Evolutionary conservation across 1,140 invertebrate species (phyloP), one percentile per base, ranked within the genome.

Genomic region (Achroia grisella): DNA sequence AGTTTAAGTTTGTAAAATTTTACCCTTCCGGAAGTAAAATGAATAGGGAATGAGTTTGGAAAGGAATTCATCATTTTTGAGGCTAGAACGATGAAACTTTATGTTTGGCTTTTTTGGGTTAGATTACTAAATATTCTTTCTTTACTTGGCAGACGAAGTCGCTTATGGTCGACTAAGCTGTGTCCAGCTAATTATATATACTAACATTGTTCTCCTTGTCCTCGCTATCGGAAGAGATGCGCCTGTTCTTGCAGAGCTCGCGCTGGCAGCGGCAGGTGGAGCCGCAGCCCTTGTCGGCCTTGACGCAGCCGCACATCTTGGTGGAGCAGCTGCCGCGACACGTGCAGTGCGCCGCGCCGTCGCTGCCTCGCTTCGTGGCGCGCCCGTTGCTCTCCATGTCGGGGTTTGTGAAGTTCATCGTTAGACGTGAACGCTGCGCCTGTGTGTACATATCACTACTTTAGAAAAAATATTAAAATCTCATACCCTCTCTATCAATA

Each of bases 291-390:
- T 45, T 42, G 1, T 56, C 66, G 12, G 83, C 62, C 65, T 90
- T 91, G 1, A 85, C 70, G 53, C 91, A 92, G 8, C 86, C 80
- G 69, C 91, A 92, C 11, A 88, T 50, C 44, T 87, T 87, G 13
- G 82, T 87, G 45, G 74, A 65, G 62, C 91, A 92, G 39, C 81
- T 82, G 2, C 87, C 88, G 67, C 90, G 90, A 54, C 91, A 92
- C 6, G 67, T 60, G 62, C 91, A 92, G 58, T 86, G 87, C n/a
- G 87, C 53, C 0, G 82, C 54, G 10, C 87, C 89, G 41, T 88
- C 87, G 12, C 77, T 87, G 23, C 75, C 70, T 11, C 89, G 82
- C 72, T 90, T 90, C 5, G 64, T 48, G 0, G 61, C 61, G 11
- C 62, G 60, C 0, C 27, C 17, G 17, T 6, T 6, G 0, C 3